Evolutionary conservation across 2,113 vertebrate genomes (phyloP), one percentile per base, ranked within the genome.

Genomic region (Myxocyprinus asiaticus): DNA sequence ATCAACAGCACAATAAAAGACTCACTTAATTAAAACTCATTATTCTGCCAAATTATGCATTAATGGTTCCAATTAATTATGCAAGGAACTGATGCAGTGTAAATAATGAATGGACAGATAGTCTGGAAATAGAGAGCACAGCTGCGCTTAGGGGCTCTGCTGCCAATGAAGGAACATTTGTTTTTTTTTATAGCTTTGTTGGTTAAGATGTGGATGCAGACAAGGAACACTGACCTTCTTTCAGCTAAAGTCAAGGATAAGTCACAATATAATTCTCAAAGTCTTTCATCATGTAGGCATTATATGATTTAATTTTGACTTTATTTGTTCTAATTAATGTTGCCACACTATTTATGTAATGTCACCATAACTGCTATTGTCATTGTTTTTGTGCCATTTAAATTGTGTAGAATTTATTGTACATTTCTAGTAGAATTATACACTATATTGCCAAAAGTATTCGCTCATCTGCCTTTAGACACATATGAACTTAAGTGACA

Each of bases 61-160:
- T 89, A 88, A 87, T 83, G 80, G 63, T 84, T 67, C 67, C 83
- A 85, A 87, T 91, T 89, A 90, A 90, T 92, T 90, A 89, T 80
- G 79, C 63, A 74, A 76, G 86, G 74, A 86, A 82, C 84, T 86
- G 85, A 87, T 86, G 87, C 85, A 78, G 86, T 79, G 85, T 88
- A 83, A 86, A 88, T 86, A 88, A 89, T 82, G 67, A 74, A 86
- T 51, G 69, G 85, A 11, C 15, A 67, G 62, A 67, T 74, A 22
- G 74, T 82, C 75, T 68, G 64, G 67, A 58, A 22, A 45, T 59
- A 69, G 33, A 15, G 55, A 59, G 66, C 62, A 17, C 66, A 69
- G 58, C 51, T 76, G 50, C 14, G 58, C 45, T 12, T 59, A 47
- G n/a, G n/a, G 55, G 53, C n/a, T 45, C 4, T 4, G 15, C n/a